These are phyloP conservation scores for Ditylenchus dipsaci DNA, from an alignment of 1,140 invertebrate species.

Conservation along the genomic window DNA sequence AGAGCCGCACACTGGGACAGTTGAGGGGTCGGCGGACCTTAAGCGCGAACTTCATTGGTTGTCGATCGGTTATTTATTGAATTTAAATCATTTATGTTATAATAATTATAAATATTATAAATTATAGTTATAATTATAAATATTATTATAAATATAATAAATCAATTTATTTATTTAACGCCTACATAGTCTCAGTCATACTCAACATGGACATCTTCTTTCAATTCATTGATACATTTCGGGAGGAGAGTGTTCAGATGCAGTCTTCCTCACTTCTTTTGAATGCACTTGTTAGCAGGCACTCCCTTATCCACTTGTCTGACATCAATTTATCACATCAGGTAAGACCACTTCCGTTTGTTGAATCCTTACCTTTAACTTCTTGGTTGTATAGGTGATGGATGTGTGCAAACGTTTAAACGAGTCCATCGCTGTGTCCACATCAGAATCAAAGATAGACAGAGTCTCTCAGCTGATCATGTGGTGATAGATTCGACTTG, in stretches of 20 bases:
- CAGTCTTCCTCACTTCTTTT: slow-evolving; percentile 18
- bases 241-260: slow-evolving; percentile 14
- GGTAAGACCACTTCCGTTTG: no score
- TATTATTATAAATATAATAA: no score
- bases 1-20: no score
- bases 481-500: slow-evolving; percentile 36
- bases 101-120: no score
- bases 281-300: slow-evolving; percentile 22
- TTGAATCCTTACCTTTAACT: not conserved
- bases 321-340: slow-evolving; percentile 36
- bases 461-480: slow-evolving; percentile 19
- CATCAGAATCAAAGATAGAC: slow-evolving; percentile 19
- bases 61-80: no score
- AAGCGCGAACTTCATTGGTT: no score
- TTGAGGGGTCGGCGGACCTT: no score
- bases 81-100: no score
- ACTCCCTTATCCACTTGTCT: slow-evolving; percentile 11
- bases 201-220: slow-evolving; percentile 33
- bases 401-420: slow-evolving; percentile 42
- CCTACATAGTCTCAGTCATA: slow-evolving; percentile 14
- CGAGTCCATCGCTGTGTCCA: slow-evolving; percentile 22
- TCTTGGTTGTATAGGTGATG: slow-evolving; percentile 17
- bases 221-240: slow-evolving; percentile 32
- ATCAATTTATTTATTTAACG: no score
- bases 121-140: no score